Base-by-base conservation (phyloP, 2,888 invertebrate genomes). In the Rhorus exstirpatorius region DNA sequence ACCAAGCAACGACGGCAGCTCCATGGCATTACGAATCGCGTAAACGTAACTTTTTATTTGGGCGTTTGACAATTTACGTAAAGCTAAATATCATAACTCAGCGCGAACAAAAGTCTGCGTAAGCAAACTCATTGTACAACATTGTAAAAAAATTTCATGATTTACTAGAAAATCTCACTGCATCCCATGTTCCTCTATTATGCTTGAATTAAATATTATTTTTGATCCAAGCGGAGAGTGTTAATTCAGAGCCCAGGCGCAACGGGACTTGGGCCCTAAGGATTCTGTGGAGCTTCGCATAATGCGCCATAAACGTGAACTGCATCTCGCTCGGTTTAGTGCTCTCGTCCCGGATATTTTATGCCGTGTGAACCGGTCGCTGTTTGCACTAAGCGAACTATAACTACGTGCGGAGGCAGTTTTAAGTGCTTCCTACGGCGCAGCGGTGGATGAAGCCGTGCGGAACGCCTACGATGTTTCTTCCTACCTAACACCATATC, bases 371-470 rank as follows among this genome's bases (percentile, higher is more conserved):
- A 85, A 85, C 55, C 78, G 79, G 24, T 80, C 53, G 79, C 65
- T 78, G 83, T 82, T 84, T 83, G 79, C 84, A 67, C 84, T 71
- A 63, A 76, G 78, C 80, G 65, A 85, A 76, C 76, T 76, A 31
- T n/a, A 76, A 79, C 83, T 79, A 78, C 77, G 77, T 80, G 78
- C 81, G 68, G 68, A 44, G 65, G 83, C 63, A 82, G 65, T 85
- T 81, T 84, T 82, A 80, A 84, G 75, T 81, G 63, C 72, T 76
- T 65, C 26, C 38, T 81, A 80, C 75, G 49, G 74, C 81, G 53
- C 53, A 10, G 31, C 53, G 14, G 31, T 46, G 53, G 53, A 65
- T 65, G 53, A 65, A 65, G 53, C 44, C 70, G 70, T 31, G 63
- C 21, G 17, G 44, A 75, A 63, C 75, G 51, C 60, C 75, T 58